phyloP scores from a whole-genome alignment of 2,888 invertebrate genomes.

The Liposcelis brunnea region DNA sequence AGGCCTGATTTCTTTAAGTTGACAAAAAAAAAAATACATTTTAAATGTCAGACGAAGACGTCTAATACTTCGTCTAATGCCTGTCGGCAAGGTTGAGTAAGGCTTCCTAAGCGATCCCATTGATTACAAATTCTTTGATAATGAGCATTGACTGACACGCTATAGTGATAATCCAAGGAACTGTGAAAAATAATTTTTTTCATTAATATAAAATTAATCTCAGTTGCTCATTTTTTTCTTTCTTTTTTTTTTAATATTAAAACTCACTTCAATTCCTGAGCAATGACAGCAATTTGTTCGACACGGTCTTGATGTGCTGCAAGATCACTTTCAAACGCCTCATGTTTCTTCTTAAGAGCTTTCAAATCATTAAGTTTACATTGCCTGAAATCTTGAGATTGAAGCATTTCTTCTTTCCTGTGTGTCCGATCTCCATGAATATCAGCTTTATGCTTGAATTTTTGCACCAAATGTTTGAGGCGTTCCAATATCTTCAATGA shows the following conservation, averaged over 20 bases:
- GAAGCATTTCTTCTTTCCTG: constrained; percentile 97
- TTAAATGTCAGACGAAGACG: too few species aligned
- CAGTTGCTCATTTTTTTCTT: background rate
- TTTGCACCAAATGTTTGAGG: constrained; percentile 96
- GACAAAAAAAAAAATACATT: too few species aligned
- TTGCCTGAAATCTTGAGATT: constrained; percentile 91
- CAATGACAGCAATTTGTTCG: constrained; percentile 98
- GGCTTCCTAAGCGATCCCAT: constrained; percentile 92
- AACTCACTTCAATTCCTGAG: constrained; percentile 92
- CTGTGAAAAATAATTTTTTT: constrained; percentile 28
- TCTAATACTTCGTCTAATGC: constrained; percentile 88
- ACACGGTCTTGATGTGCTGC: constrained; percentile 99
- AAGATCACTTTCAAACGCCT: constrained; percentile 98
- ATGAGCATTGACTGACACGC: constrained; percentile 82
- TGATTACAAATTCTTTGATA: constrained; percentile 98
- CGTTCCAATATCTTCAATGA: constrained; percentile 57
- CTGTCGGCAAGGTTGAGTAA: constrained; percentile 83
- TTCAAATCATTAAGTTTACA: constrained; percentile 96
- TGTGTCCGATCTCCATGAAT: constrained; percentile 99
- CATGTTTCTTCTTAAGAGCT: constrained; percentile 99
- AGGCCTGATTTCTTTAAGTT: too few species aligned
- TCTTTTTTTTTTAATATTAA: constrained; percentile 7
- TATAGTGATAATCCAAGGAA: constrained; percentile 94
- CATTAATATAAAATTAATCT: background rate
- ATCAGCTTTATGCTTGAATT: constrained; percentile 99